These are phyloP conservation scores for Conopomorpha cramerella DNA, from an alignment of 1,140 invertebrate genomes.

Conservation along the genomic window DNA sequence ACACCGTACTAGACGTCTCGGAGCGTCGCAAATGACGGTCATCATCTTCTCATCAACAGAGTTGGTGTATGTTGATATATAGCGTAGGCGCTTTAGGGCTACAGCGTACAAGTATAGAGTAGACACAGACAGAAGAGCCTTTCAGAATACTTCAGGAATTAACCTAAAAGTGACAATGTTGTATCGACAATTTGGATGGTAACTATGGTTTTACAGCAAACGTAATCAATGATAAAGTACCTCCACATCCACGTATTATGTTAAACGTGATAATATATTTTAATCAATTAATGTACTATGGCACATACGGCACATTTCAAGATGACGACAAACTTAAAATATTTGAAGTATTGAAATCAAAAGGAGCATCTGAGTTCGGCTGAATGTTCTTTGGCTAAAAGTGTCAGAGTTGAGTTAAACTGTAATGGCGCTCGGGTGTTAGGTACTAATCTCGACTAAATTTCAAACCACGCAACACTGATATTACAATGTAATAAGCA, in stretches of 20 bases:
- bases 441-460: conserved; percentile 33
- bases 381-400: no score
- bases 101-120: conserved; percentile 17
- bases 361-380: conserved; percentile 15
- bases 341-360: conserved; percentile 21
- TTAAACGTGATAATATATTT: neutral
- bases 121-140: neutral
- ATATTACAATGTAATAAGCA: conserved; percentile 38
- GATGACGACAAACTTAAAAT: neutral
- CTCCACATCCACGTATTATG: neutral
- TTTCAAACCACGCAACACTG: conserved; percentile 32
- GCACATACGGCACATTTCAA: neutral
- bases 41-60: conserved; percentile 57
- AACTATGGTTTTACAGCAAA: neutral
- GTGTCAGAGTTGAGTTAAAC: conserved; percentile 19
- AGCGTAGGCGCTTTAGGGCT: conserved; percentile 26
- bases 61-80: conserved; percentile 53
- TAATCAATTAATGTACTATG: neutral
- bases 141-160: neutral
- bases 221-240: neutral
- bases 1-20: conserved; percentile 59
- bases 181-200: neutral
- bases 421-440: conserved; percentile 32
- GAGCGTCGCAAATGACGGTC: conserved; percentile 57
- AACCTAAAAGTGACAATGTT: neutral